These are phyloP conservation scores for Labia minor DNA, from an alignment of 2,888 invertebrate genomes.

Conservation along the genomic window DNA sequence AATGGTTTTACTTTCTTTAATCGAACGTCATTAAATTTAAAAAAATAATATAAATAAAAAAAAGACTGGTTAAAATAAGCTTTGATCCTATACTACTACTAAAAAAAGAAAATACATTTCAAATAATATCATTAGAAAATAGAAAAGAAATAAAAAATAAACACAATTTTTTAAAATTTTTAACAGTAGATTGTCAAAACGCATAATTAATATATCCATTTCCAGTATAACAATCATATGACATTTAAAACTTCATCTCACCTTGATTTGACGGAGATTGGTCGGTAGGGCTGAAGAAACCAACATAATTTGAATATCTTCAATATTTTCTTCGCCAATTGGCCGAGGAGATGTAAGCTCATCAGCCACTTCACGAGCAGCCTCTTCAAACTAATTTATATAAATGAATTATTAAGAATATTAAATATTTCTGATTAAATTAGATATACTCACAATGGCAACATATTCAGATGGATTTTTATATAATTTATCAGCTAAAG, in stretches of 20 bases:
- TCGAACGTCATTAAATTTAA: background rate
- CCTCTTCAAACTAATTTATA: constrained; percentile 69
- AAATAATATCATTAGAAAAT: too few relatives aligned
- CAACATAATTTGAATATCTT: constrained; percentile 86
- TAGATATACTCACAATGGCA: constrained; percentile 48
- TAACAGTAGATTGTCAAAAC: too few relatives aligned
- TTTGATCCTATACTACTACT: too few relatives aligned
- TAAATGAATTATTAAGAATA: background rate
- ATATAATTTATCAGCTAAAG: constrained; percentile 77
- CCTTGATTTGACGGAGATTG: constrained; percentile 75
- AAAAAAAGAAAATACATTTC: too few relatives aligned
- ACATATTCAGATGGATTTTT: constrained; percentile 89
- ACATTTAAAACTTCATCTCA: too few relatives aligned
- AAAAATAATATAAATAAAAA: constrained; percentile 21
- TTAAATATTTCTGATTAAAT: constrained; percentile 3
- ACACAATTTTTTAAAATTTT: too few relatives aligned
- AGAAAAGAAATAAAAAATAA: too few relatives aligned
- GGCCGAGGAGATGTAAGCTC: constrained; percentile 90
- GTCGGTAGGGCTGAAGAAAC: constrained; percentile 73
- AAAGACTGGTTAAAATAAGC: too few relatives aligned
- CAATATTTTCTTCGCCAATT: constrained; percentile 75
- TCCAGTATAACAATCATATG: too few relatives aligned
- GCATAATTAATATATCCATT: too few relatives aligned
- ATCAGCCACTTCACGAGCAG: constrained; percentile 91
- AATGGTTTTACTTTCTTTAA: background rate